Conservation (phyloP, 2,113 vertebrate species). For the Etheostoma cragini region DNA sequence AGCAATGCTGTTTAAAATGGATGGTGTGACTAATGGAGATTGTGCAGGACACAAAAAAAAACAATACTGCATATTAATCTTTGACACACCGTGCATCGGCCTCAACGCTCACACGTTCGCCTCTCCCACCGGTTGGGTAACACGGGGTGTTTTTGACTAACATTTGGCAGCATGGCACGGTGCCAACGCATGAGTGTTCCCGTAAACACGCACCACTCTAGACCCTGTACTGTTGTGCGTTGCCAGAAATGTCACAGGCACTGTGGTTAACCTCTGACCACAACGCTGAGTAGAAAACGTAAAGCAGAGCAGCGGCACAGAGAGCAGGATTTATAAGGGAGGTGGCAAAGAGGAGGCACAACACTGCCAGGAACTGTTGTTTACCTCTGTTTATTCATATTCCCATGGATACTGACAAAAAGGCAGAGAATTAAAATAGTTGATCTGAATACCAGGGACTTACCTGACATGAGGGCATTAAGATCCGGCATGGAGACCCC, state of each 20-base stretch:
- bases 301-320: conserved; percentile 46
- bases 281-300: conserved; percentile 66
- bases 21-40: conserved; percentile 23
- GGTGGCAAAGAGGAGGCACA: conserved; percentile 73
- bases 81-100: conserved; percentile 53
- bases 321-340: conserved; percentile 76
- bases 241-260: conserved; percentile 71
- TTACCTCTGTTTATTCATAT: conserved; percentile 71
- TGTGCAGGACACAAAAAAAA: conserved; percentile 15
- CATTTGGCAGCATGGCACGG: conserved; percentile 68
- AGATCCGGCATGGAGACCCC: conserved; percentile 33
- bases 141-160: conserved; percentile 60
- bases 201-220: conserved; percentile 74
- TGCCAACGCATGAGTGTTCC: conserved; percentile 75
- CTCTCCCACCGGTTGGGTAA: conserved; percentile 39
- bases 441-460: conserved; percentile 59
- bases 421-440: conserved; percentile 58
- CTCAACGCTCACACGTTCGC: conserved; percentile 35
- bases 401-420: conserved; percentile 76
- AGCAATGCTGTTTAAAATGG: conserved; percentile 28
- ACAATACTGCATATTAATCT: conserved; percentile 37
- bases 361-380: conserved; percentile 77
- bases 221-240: conserved; percentile 56
- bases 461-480: conserved; percentile 50
- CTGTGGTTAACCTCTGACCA: conserved; percentile 67